Evolutionary conservation across 1,140 invertebrate genomes (phyloP).

Genomic region (Caligus rogercresseyi): DNA sequence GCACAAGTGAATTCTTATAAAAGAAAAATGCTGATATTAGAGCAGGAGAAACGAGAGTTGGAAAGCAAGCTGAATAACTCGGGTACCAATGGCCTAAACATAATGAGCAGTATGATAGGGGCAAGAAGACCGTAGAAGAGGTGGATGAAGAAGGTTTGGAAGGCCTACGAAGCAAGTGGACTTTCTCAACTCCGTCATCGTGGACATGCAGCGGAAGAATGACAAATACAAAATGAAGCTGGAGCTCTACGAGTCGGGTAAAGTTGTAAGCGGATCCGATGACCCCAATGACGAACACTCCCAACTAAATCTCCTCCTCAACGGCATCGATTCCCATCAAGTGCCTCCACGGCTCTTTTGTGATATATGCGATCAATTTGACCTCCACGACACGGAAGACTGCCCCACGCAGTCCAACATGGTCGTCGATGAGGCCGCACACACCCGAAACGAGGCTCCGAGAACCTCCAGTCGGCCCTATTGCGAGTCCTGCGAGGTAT

Average conservation of each 20-base stretch:
- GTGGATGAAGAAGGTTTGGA: slow-evolving; percentile 40
- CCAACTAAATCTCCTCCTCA: slow-evolving; percentile 13
- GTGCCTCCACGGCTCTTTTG: slow-evolving; percentile 68
- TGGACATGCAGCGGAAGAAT: slow-evolving; percentile 82
- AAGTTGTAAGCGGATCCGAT: slow-evolving; percentile 34
- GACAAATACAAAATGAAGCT: slow-evolving; percentile 57
- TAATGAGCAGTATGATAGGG: neutral
- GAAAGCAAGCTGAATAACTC: neutral
- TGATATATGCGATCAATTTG: slow-evolving; percentile 93
- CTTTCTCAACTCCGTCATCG: slow-evolving; percentile 88
- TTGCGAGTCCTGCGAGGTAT: slow-evolving; percentile 71
- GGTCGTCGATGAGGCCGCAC: slow-evolving; percentile 26
- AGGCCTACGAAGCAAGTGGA: slow-evolving; percentile 54
- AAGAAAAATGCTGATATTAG: slow-evolving; percentile 13
- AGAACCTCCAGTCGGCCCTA: slow-evolving; percentile 48
- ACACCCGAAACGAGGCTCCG: slow-evolving; percentile 33
- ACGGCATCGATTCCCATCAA: slow-evolving; percentile 8
- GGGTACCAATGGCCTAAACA: neutral
- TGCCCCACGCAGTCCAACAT: slow-evolving; percentile 59
- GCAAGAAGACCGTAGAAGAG: neutral
- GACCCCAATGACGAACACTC: slow-evolving; percentile 24
- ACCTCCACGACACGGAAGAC: slow-evolving; percentile 89
- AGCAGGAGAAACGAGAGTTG: slow-evolving; percentile 18
- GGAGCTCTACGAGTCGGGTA: slow-evolving; percentile 48
- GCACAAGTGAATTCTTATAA: slow-evolving; percentile 9